Conservation (phyloP, 2,113 vertebrate genomes). For the Tylochromis polylepis region DNA sequence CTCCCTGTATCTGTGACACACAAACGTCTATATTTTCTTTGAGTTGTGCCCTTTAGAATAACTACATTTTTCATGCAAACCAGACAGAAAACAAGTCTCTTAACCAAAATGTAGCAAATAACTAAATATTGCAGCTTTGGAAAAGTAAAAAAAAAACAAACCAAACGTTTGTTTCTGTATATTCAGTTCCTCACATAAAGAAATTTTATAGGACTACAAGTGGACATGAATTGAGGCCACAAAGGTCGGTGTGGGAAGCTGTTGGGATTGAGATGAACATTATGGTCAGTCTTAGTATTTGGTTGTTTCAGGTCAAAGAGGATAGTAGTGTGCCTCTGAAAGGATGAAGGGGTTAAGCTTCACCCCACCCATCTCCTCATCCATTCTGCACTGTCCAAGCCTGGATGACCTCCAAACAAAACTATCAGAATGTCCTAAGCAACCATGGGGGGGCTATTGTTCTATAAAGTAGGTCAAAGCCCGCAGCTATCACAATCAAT, state of each 20-base stretch:
- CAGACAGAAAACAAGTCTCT: background rate
- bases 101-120: background rate
- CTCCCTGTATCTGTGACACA: background rate
- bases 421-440: slow-evolving; percentile 62
- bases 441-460: slow-evolving; percentile 76
- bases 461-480: slow-evolving; percentile 81
- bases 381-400: slow-evolving; percentile 5
- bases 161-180: background rate
- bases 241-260: background rate
- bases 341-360: slow-evolving; percentile 17
- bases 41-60: background rate
- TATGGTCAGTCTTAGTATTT: background rate
- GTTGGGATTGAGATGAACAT: background rate
- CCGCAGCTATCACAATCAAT: slow-evolving; percentile 69
- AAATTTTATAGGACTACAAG: accelerated
- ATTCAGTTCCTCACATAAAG: background rate
- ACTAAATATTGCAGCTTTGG: background rate
- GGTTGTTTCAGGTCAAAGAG: slow-evolving; percentile 24
- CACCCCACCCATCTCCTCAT: slow-evolving; percentile 2
- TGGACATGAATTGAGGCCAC: background rate
- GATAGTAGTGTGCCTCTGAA: background rate
- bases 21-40: background rate
- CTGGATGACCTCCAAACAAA: slow-evolving; percentile 70
- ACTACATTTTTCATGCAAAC: background rate
- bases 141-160: background rate